Conservation (phyloP, 2,113 vertebrate species). For the Coreoperca whiteheadi region DNA sequence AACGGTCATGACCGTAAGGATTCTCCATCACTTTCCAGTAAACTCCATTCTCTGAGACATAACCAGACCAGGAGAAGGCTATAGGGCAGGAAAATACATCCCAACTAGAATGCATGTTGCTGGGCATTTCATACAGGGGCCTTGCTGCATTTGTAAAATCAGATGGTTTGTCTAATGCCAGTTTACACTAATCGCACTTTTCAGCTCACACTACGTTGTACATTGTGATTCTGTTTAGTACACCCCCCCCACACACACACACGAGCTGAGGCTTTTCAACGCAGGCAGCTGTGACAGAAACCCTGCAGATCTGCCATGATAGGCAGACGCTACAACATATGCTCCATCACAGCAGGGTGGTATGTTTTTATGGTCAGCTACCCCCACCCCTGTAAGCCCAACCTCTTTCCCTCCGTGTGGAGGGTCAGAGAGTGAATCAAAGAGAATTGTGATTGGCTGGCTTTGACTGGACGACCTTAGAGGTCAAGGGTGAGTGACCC, state of each 20-base stretch:
- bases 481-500: constrained; percentile 79
- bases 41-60: constrained; percentile 71
- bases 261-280: constrained; percentile 34
- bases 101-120: constrained; percentile 6
- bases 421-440: constrained; percentile 66
- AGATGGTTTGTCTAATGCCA: constrained; percentile 17
- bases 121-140: constrained; percentile 6
- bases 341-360: constrained; percentile 74
- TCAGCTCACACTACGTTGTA: not conserved
- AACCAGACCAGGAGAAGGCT: constrained; percentile 59
- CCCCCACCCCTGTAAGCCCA: constrained; percentile 36
- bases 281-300: constrained; percentile 52
- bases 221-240: constrained; percentile 15
- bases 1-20: constrained; percentile 81
- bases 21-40: constrained; percentile 81
- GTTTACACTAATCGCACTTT: constrained; percentile 36
- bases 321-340: constrained; percentile 73
- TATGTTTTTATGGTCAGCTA: constrained; percentile 70
- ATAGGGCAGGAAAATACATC: constrained; percentile 25
- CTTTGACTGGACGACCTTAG: constrained; percentile 73
- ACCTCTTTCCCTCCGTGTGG: constrained; percentile 34
- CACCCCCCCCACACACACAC: constrained; percentile 3
- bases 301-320: constrained; percentile 63
- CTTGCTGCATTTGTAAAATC: constrained; percentile 15
- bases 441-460: constrained; percentile 73